Evolutionary conservation across 1,140 invertebrate genomes (phyloP).

Genomic region (honey bee (Apis mellifera)): DNA sequence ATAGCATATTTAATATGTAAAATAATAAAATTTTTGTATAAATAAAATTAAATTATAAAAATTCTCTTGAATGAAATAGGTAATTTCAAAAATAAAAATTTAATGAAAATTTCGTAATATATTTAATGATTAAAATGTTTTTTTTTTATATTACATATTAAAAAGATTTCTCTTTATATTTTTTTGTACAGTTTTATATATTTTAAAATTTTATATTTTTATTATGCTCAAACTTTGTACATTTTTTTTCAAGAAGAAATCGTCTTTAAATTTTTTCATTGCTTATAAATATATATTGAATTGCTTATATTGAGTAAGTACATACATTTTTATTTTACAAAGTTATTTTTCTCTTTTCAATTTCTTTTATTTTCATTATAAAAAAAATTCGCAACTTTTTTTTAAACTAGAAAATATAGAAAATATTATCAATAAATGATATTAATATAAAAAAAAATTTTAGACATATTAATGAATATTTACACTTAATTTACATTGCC

Average conservation of each 20-base stretch:
- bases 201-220: conserved; percentile 36
- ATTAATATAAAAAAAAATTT: conserved; percentile 20
- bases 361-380: conserved; percentile 5
- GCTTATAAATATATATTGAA: background rate
- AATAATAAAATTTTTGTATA: conserved; percentile 28
- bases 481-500: conserved; percentile 29
- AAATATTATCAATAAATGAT: background rate
- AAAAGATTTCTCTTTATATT: conserved; percentile 13
- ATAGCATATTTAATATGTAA: conserved; percentile 29
- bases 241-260: conserved; percentile 1
- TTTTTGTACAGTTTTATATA: conserved; percentile 54
- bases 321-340: background rate
- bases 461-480: conserved; percentile 30
- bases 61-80: background rate
- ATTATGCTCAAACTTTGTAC: conserved; percentile 44
- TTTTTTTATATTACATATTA: conserved; percentile 4
- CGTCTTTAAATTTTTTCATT: conserved; percentile 2
- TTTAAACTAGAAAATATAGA: background rate
- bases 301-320: background rate
- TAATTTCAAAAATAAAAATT: background rate
- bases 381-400: background rate
- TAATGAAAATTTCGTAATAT: background rate
- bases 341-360: conserved; percentile 12
- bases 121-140: background rate
- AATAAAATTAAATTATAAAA: conserved; percentile 29